Conservation (phyloP, 2,888 invertebrate genomes). For the Agrotis segetum region DNA sequence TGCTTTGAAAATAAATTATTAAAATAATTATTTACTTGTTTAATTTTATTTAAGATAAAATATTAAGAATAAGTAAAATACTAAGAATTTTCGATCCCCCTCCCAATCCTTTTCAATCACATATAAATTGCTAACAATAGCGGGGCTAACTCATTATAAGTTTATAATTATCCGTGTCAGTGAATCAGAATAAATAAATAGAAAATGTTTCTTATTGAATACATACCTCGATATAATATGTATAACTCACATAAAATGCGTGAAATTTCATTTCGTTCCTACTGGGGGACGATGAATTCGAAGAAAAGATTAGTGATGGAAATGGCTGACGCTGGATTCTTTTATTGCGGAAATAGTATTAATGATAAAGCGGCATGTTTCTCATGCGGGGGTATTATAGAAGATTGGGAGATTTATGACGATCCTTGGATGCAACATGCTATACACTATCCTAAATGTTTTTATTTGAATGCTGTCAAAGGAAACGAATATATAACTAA, state of each 20-base stretch:
- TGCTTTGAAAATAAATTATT: too few relatives aligned
- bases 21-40: too few relatives aligned
- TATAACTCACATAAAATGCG: neutral
- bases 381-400: too few relatives aligned
- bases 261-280: neutral
- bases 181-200: too few relatives aligned
- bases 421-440: neutral
- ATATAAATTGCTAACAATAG: too few relatives aligned
- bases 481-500: neutral
- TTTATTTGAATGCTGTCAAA: neutral
- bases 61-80: too few relatives aligned
- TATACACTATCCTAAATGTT: too few relatives aligned
- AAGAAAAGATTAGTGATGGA: neutral
- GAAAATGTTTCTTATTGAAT: neutral
- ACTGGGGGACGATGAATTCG: neutral
- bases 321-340: neutral
- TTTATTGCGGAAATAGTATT: neutral
- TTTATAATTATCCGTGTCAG: too few relatives aligned
- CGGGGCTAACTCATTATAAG: too few relatives aligned
- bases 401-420: conserved; percentile 1
- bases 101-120: too few relatives aligned
- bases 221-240: neutral
- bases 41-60: too few relatives aligned
- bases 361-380: neutral
- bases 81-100: too few relatives aligned